Evolutionary conservation across 2,797 vertebrate genomes (phyloP).

Genomic region (Merluccius polli): DNA sequence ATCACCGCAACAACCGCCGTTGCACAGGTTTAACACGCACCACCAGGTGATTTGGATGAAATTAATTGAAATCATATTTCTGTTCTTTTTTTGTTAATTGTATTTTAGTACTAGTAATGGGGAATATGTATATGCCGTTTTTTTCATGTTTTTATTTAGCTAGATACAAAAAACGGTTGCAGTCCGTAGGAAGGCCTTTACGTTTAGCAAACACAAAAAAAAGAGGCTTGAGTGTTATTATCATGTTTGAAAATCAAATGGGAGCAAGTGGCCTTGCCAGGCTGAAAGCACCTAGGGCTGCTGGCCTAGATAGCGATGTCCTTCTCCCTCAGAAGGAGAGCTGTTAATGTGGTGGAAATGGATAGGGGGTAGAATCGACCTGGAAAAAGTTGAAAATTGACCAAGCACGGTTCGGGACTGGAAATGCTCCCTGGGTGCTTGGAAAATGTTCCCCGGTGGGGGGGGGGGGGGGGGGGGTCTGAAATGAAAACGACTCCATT

Average conservation of each 20-base stretch:
- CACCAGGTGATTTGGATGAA: not conserved
- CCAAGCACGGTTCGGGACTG: not conserved
- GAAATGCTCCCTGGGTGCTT: not conserved
- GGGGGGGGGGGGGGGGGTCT: not conserved
- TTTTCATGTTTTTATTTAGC: not conserved
- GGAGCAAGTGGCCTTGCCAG: not conserved
- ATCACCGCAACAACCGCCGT: not conserved
- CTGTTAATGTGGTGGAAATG: slow-evolving; percentile 11
- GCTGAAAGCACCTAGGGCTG: not conserved
- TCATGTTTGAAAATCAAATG: not conserved
- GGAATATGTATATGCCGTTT: not conserved
- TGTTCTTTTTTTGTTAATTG: not conserved
- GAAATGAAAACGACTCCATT: not conserved
- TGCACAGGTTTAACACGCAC: not conserved
- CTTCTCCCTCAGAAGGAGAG: slow-evolving; percentile 20
- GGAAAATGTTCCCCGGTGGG: not conserved
- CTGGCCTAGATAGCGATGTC: slow-evolving; percentile 21
- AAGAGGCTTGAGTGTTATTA: not conserved
- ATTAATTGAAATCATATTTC: not conserved
- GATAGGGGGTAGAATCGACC: slow-evolving; percentile 24
- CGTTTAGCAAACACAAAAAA: not conserved
- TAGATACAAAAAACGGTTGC: not conserved
- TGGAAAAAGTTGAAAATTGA: slow-evolving; percentile 31
- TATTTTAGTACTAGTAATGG: not conserved
- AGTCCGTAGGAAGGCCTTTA: not conserved